Percentiles rank a stretch among this genome's conserved stretches.
These are phyloP conservation scores for Parazoanthus atlanticus DNA, from an alignment of 92 coral and sea anemone genomes.

Conservation along the genomic window DNA sequence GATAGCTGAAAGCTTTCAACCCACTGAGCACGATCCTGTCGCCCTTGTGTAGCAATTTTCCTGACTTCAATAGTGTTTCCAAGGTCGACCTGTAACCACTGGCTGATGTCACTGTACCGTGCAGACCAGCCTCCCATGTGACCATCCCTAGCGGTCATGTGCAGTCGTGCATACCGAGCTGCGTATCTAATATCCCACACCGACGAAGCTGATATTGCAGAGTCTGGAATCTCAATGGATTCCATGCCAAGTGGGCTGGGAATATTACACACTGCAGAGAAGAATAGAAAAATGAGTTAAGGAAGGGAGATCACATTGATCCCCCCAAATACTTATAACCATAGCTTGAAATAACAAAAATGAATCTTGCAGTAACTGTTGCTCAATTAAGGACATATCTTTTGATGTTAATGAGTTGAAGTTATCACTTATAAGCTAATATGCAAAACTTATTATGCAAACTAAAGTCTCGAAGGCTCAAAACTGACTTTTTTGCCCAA, in stretches of 20 bases:
- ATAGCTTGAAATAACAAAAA: no score
- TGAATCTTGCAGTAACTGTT: no score
- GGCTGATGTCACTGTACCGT: background rate
- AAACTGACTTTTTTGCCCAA: no score
- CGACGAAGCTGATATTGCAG: conserved; percentile 25
- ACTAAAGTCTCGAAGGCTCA: no score
- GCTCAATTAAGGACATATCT: no score
- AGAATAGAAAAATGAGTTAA: no score
- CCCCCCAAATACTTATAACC: no score
- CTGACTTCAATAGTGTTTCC: background rate
- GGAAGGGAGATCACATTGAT: no score
- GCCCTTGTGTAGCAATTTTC: conserved; percentile 32
- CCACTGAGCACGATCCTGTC: conserved; percentile 1
- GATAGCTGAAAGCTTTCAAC: conserved; percentile 1
- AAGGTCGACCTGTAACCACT: conserved; percentile 31
- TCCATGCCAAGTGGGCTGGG: conserved; percentile 35
- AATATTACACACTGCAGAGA: background rate
- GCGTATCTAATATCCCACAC: background rate
- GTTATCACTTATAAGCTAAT: no score
- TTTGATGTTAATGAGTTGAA: no score
- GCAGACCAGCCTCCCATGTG: conserved; percentile 45
- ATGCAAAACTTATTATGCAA: no score
- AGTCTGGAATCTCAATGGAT: conserved; percentile 19
- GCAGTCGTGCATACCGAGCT: conserved; percentile 24
- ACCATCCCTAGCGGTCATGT: conserved; percentile 32